Evolutionary conservation across 2,888 invertebrate species (phyloP).

Genomic region (Conus canariensis): DNA sequence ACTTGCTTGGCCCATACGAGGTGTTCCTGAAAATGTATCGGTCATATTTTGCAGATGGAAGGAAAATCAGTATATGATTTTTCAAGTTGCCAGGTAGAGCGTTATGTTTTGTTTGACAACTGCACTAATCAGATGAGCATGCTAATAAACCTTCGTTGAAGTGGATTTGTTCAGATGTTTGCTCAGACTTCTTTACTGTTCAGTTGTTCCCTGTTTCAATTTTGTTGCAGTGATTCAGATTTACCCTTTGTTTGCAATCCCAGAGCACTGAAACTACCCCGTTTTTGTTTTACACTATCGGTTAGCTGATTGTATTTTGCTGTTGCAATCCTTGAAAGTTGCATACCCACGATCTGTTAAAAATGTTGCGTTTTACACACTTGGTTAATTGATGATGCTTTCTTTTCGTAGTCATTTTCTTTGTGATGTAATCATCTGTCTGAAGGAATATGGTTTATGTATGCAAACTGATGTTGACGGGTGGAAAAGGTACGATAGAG

Average conservation of each 20-base stretch:
- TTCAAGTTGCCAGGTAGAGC: constrained; percentile 33
- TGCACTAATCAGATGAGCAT: constrained; percentile 35
- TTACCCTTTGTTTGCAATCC: constrained; percentile 16
- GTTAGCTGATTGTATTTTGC: not conserved
- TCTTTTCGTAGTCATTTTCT: too few species aligned
- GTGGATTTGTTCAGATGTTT: constrained; percentile 36
- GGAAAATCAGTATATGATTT: constrained; percentile 25
- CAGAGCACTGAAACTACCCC: not conserved
- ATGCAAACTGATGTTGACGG: too few species aligned
- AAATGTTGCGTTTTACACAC: too few species aligned
- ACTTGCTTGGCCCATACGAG: too few species aligned
- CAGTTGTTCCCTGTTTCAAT: constrained; percentile 17
- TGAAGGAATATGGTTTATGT: too few species aligned
- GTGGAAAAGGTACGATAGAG: too few species aligned
- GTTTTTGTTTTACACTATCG: not conserved
- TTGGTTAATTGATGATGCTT: too few species aligned
- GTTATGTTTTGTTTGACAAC: constrained; percentile 33
- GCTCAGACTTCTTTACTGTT: constrained; percentile 27
- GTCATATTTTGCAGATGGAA: constrained; percentile 40
- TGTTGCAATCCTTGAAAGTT: not conserved
- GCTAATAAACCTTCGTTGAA: constrained; percentile 24
- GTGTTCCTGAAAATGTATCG: too few species aligned
- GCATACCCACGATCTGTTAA: not conserved
- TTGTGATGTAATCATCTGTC: too few species aligned
- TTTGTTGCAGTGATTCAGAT: constrained; percentile 14